phyloP scores from a whole-genome alignment of 2,113 vertebrate genomes.

The Pelvicachromis taeniatus region DNA sequence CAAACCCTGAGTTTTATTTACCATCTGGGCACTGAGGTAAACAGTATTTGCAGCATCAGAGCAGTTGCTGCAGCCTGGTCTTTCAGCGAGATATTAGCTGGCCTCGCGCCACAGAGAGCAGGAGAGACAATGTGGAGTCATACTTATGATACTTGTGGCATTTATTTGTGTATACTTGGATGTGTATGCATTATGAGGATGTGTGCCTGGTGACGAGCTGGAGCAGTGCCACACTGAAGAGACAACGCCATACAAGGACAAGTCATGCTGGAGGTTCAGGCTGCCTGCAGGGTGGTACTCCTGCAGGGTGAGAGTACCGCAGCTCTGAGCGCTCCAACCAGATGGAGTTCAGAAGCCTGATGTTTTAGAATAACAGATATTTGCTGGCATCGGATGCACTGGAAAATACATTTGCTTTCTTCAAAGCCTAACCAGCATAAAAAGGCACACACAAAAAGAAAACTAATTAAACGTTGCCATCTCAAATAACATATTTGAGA shows the following conservation, averaged over 20 bases:
- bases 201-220: background rate
- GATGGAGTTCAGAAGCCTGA: background rate
- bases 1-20: background rate
- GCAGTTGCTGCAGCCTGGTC: constrained; percentile 19
- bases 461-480: background rate
- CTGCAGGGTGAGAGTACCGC: background rate
- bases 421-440: background rate
- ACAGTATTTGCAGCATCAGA: background rate
- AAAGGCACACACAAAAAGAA: background rate
- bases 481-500: background rate
- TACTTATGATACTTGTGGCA: background rate
- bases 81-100: constrained; percentile 18
- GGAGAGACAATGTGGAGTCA: constrained; percentile 12
- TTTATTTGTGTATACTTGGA: constrained; percentile 12
- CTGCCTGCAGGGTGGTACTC: background rate
- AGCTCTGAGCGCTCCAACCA: background rate
- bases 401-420: background rate
- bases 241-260: constrained; percentile 49
- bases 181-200: background rate
- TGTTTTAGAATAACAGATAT: background rate
- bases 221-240: constrained; percentile 17
- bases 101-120: background rate
- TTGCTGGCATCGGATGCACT: background rate
- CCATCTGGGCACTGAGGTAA: constrained; percentile 11
- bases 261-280: constrained; percentile 6